Conservation (phyloP, 2,113 vertebrate genomes). For the Bufo gargarizans region DNA sequence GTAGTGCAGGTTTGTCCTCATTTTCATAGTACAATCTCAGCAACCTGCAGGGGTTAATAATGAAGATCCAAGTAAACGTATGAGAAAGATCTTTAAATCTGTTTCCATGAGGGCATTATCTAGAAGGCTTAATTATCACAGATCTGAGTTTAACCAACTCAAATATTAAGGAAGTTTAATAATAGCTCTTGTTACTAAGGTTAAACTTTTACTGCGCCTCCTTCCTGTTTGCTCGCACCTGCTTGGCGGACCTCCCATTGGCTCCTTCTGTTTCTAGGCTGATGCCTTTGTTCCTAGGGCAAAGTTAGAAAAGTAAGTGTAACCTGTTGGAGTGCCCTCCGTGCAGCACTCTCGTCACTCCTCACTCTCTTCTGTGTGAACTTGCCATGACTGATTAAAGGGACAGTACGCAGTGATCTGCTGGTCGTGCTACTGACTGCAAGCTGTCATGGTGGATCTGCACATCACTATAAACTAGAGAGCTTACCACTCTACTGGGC, state of each 20-base stretch:
- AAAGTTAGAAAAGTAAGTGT: constrained; percentile 44
- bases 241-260: constrained; percentile 30
- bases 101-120: constrained; percentile 27
- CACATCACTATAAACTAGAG: neutral
- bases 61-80: neutral
- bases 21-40: neutral
- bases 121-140: neutral
- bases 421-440: neutral
- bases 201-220: constrained; percentile 37
- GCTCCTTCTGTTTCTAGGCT: constrained; percentile 52
- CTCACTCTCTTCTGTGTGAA: constrained; percentile 40
- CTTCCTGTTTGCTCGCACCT: constrained; percentile 32
- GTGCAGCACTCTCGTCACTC: neutral
- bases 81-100: neutral
- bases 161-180: constrained; percentile 38
- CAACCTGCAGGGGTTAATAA: neutral
- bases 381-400: constrained; percentile 24
- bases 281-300: constrained; percentile 48
- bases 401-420: constrained; percentile 7
- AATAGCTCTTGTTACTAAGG: constrained; percentile 56
- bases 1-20: too few species aligned
- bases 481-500: neutral
- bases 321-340: constrained; percentile 35
- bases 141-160: neutral
- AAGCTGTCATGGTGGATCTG: neutral